Conservation (phyloP, 2,113 vertebrate genomes). For the Melanerpes aurifrons region DNA sequence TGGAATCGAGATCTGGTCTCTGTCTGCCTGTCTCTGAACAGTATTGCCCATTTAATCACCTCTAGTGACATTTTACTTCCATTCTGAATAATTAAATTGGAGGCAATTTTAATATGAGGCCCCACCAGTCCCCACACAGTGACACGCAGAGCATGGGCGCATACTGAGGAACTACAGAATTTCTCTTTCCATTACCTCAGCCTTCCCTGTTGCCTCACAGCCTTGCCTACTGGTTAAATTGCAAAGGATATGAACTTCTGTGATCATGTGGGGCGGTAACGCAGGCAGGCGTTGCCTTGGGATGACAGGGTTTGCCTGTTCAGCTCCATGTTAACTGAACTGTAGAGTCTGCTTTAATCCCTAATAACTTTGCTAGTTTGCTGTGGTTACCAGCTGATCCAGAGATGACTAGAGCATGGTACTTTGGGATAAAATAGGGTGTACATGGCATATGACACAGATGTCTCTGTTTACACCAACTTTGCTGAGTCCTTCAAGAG, state of each 20-base stretch:
- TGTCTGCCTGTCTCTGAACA: not conserved
- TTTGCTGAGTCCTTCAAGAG: not conserved
- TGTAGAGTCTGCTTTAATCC: not conserved
- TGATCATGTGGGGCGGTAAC: not conserved
- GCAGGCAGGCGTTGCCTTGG: not conserved
- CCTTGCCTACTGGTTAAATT: constrained; percentile 20
- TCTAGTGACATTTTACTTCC: not conserved
- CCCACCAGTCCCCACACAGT: not conserved
- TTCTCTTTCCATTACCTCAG: constrained; percentile 53
- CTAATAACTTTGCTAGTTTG: not conserved
- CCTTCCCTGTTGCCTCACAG: not conserved
- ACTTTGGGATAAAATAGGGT: not conserved
- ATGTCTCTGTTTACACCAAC: not conserved
- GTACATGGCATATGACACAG: not conserved
- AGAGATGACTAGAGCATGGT: not conserved
- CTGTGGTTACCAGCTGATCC: constrained; percentile 1
- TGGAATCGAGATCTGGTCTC: not conserved
- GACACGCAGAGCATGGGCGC: not conserved
- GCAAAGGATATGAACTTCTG: not conserved
- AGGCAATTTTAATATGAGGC: not conserved
- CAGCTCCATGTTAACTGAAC: not conserved
- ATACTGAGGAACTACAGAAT: not conserved
- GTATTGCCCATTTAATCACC: not conserved
- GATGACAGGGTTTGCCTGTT: constrained; percentile 11
- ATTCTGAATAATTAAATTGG: not conserved